These are phyloP conservation scores for Hirtodrosophila confusa DNA, from an alignment of 2,888 invertebrate species.

Conservation along the genomic window DNA sequence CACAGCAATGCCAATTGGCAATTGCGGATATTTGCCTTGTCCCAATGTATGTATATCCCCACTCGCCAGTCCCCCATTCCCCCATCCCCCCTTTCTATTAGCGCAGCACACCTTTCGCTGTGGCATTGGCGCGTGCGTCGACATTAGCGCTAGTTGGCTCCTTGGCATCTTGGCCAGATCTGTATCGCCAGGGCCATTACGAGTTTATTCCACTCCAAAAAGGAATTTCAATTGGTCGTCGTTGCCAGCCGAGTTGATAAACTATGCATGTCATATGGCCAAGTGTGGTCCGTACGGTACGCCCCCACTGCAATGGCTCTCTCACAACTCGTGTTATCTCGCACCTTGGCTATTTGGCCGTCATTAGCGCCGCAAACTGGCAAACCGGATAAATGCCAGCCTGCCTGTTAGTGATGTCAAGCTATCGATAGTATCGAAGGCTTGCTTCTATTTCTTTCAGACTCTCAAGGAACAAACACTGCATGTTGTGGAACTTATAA, in stretches of 20 bases:
- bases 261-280: constrained; percentile 18
- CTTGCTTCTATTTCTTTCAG: too few relatives aligned
- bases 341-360: constrained; percentile 50
- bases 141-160: constrained; percentile 33
- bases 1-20: constrained; percentile 66
- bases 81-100: neutral
- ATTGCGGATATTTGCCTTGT: constrained; percentile 58
- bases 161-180: constrained; percentile 24
- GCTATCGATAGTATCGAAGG: too few relatives aligned
- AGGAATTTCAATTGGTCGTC: constrained; percentile 67
- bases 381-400: constrained; percentile 58
- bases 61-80: neutral
- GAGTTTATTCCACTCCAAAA: constrained; percentile 67
- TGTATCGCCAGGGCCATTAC: constrained; percentile 37
- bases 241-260: constrained; percentile 34
- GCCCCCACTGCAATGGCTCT: constrained; percentile 53
- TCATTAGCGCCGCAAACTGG: constrained; percentile 66
- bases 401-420: neutral
- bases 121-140: constrained; percentile 63
- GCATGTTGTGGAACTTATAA: too few relatives aligned
- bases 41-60: neutral
- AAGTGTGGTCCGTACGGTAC: constrained; percentile 35
- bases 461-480: too few relatives aligned
- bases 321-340: constrained; percentile 37
- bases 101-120: constrained; percentile 60